Evolutionary conservation across 2,113 vertebrate species (phyloP), one percentile per base, ranked within the genome.

Genomic region (Lamprotornis superbus): DNA sequence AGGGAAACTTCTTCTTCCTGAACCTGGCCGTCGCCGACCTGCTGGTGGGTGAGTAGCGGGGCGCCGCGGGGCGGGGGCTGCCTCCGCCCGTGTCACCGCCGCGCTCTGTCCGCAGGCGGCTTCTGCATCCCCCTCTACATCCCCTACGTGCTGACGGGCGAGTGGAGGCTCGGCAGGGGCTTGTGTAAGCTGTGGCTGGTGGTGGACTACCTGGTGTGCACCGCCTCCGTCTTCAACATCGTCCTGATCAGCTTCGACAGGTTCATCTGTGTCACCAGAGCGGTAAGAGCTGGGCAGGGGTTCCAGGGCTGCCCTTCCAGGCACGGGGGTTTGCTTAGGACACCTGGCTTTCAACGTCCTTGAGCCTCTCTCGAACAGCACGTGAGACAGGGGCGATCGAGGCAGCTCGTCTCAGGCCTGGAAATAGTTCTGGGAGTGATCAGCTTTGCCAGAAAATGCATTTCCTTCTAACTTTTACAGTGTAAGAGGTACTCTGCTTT

Each of bases 101-200:
- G 6, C 40, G 42, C 77, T 83, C 63, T 91, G 40, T 91, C 76
- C 44, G 24, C 95, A 98, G 98, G 98, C 46, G 89, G 97, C 59
- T 98, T 98, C 97, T 98, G 98, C 92, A 98, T 98, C 83, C 98
- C 98, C 5, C 97, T 98, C 42, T 98, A 98, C 92, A 98, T 98
- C 64, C 98, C 98, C 53, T 98, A 98, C 50, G 97, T 98, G 59
- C 94, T 98, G 94, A 98, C 96, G 0, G 97, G 98, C 14, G 81
- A 98, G 77, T 97, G 98, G 98, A 97, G 92, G 40, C 97, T 98
- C 30, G 97, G 98, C 56, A 89, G 92, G 83, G 95, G 97, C 50
- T 94, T 98, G 59, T 98, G 98, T 73, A 98, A 98, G 77, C 95
- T 98, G 82, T 98, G 98, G 98, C 93, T 98, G 56, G 98, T 98